Base-by-base conservation (phyloP, 2,113 vertebrate genomes). In the Chaetops frenatus region DNA sequence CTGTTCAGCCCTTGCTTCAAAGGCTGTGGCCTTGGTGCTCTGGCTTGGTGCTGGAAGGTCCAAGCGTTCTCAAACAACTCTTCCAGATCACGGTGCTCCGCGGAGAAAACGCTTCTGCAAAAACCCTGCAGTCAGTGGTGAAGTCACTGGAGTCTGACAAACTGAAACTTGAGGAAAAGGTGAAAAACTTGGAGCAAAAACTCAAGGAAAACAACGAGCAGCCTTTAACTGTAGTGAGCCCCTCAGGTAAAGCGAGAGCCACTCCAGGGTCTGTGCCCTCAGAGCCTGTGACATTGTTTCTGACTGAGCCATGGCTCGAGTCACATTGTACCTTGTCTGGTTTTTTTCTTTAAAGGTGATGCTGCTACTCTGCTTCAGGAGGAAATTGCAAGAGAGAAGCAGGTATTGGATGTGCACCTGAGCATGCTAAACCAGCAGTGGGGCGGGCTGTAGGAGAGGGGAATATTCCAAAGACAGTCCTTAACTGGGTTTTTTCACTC, bases 131-230 rank as follows among this genome's bases (percentile, higher is more conserved):
- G 93, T 98, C 96, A 1, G 97, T 98, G 33, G 97, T 99, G 78
- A 97, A 99, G 88, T 97, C 98, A 28, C 95, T 99, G 85, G 99
- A 99, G 97, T 98, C 94, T 29, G 99, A 99, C 79, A 99, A 99
- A 79, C 80, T 97, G 80, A 96, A 98, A 74, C 98, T 99, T 11
- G 98, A 99, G 96, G 98, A 99, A 47, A 98, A 97, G 64, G 96
- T 99, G 57, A 98, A 98, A 96, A 98, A 96, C 94, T 95, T 99
- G 95, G 99, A 99, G 96, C 98, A 98, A 94, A 98, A 98, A 83
- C 97, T 98, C 80, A 96, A 97, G 61, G 97, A 97, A 58, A 98
- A 97, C 81, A 96, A 97, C 25, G 98, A 96, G 83, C 97, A 97
- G 92, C 96, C 98, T 73, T 74, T 92, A 65, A 91, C 50, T 72